Evolutionary conservation across 2,113 vertebrate species (phyloP).

Genomic region (Fukomys damarensis): DNA sequence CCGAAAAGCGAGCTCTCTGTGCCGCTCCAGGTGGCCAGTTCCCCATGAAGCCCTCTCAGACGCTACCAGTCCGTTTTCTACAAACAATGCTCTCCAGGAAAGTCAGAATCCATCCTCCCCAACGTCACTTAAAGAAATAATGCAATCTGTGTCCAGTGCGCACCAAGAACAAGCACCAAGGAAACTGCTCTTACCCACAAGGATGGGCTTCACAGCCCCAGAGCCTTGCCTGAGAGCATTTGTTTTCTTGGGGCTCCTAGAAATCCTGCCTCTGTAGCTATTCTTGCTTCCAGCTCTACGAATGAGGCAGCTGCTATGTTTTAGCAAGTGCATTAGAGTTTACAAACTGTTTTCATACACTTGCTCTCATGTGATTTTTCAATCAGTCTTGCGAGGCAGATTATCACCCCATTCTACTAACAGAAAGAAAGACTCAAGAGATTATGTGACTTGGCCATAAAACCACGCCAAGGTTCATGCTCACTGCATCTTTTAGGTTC

Average conservation of each 20-base stretch:
- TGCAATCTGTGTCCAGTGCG: background rate
- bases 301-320: background rate
- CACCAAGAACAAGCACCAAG: background rate
- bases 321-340: background rate
- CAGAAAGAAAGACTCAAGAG: background rate
- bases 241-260: background rate
- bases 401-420: background rate
- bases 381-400: background rate
- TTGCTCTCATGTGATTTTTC: slow-evolving; percentile 6
- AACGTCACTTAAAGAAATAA: background rate
- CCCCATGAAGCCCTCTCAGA: background rate
- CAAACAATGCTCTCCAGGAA: background rate
- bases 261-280: background rate
- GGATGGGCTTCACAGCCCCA: background rate
- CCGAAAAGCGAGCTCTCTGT: too few species aligned
- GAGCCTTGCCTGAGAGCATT: background rate
- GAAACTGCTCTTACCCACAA: background rate
- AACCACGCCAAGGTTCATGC: background rate
- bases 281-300: background rate
- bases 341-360: background rate
- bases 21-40: too few species aligned
- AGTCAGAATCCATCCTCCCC: background rate
- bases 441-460: background rate
- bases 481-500: background rate
- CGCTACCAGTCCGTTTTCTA: background rate